Conservation (phyloP, 1,140 invertebrate genomes). For the Drosophila hydei region DNA sequence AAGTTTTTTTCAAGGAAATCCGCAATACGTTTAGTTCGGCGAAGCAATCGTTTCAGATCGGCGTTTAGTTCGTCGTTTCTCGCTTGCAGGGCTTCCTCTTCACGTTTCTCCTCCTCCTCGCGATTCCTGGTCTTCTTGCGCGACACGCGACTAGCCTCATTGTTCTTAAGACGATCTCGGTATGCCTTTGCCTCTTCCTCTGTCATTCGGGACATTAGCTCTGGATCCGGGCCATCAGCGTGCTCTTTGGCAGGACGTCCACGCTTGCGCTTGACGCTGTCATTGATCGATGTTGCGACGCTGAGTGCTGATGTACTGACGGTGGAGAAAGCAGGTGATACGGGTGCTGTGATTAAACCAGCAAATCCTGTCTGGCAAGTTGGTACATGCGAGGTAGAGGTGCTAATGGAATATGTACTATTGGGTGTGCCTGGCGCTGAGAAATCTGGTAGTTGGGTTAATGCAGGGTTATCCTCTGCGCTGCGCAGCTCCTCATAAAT, state of each 20-base stretch:
- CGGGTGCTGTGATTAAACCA: constrained; percentile 63
- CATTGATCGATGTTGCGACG: constrained; percentile 18
- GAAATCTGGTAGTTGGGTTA: constrained; percentile 42
- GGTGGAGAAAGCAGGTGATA: constrained; percentile 64
- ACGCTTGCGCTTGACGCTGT: constrained; percentile 57
- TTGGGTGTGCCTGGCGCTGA: constrained; percentile 68
- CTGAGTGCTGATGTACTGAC: constrained; percentile 64
- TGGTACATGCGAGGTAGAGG: constrained; percentile 22
- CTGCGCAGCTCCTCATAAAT: constrained; percentile 55
- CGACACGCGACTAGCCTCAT: constrained; percentile 75
- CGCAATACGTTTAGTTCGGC: constrained; percentile 10
- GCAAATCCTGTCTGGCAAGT: constrained; percentile 61
- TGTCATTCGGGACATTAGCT: constrained; percentile 52
- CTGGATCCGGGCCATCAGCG: constrained; percentile 71
- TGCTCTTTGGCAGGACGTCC: constrained; percentile 77
- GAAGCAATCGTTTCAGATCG: constrained; percentile 12
- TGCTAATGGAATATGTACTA: constrained; percentile 54
- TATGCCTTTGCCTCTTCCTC: constrained; percentile 59
- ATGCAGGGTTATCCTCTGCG: constrained; percentile 57
- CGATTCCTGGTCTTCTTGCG: constrained; percentile 73
- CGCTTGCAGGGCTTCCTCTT: constrained; percentile 43
- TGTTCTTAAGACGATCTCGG: constrained; percentile 74
- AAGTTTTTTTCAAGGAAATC: constrained; percentile 37
- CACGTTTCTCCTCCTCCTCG: constrained; percentile 54
- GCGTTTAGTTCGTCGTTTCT: constrained; percentile 24